These are phyloP conservation scores for Xyliphius kryptos DNA, from an alignment of 2,113 vertebrate genomes.

Conservation along the genomic window DNA sequence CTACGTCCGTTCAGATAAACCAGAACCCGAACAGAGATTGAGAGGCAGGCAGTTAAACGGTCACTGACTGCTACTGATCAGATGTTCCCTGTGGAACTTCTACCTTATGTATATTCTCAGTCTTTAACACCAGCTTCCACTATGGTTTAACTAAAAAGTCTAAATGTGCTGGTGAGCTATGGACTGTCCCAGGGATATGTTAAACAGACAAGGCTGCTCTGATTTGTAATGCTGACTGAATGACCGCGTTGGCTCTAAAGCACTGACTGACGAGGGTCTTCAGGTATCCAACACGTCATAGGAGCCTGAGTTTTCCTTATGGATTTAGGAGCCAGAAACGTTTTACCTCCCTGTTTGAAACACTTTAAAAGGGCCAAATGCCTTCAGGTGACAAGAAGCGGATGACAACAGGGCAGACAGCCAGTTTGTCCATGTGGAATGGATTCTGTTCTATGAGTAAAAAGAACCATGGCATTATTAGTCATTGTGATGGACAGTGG, in stretches of 20 bases:
- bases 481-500: slow-evolving; percentile 26
- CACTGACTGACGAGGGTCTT: neutral
- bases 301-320: neutral
- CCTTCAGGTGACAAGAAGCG: neutral
- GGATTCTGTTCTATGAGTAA: slow-evolving; percentile 1
- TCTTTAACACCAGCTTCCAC: slow-evolving; percentile 19
- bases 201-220: neutral
- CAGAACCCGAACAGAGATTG: too few species aligned
- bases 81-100: neutral
- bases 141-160: slow-evolving; percentile 12
- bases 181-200: neutral
- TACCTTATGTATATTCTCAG: slow-evolving; percentile 46
- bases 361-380: neutral
- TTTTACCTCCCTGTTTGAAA: neutral
- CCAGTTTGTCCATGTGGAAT: slow-evolving; percentile 1
- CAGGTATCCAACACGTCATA: neutral
- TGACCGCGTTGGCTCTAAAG: slow-evolving; percentile 18
- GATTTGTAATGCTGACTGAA: slow-evolving; percentile 11
- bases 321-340: neutral
- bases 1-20: too few species aligned
- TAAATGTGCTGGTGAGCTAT: slow-evolving; percentile 1
- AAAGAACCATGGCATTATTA: slow-evolving; percentile 8
- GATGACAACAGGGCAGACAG: neutral
- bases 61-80: too few species aligned
- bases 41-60: too few species aligned